These are phyloP conservation scores for Atrichornis clamosus DNA, from an alignment of 2,113 vertebrate genomes.

Conservation along the genomic window DNA sequence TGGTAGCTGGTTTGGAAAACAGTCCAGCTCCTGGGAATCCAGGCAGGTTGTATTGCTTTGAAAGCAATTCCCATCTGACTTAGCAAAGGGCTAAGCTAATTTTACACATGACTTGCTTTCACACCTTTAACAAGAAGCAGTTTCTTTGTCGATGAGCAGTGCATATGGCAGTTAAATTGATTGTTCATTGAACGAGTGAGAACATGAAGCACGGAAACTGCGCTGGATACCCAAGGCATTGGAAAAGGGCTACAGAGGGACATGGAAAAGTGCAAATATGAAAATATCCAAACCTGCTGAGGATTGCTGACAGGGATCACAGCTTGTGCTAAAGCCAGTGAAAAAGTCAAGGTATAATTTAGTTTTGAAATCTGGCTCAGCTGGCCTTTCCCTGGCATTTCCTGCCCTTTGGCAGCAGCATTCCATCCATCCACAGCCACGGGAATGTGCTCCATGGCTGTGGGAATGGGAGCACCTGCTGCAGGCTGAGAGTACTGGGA, in stretches of 20 bases:
- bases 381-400: not conserved
- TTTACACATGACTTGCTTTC: conserved; percentile 19
- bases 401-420: fast-evolving
- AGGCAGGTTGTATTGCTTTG: not conserved
- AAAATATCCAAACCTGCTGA: not conserved
- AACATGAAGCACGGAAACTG: not conserved
- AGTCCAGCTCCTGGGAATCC: not conserved
- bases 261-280: not conserved
- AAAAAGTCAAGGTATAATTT: not conserved
- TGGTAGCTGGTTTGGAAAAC: not conserved
- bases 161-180: conserved; percentile 15
- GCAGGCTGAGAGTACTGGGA: fast-evolving
- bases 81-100: conserved; percentile 17
- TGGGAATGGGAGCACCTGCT: fast-evolving
- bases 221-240: not conserved
- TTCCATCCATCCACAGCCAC: fast-evolving
- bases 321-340: not conserved
- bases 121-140: conserved; percentile 32
- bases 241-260: not conserved
- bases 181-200: not conserved
- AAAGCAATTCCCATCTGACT: not conserved
- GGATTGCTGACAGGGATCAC: not conserved
- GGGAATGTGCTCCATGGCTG: not conserved
- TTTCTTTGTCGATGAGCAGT: not conserved
- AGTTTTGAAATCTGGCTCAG: not conserved